Conservation (phyloP, 1,140 invertebrate genomes). For the Gyrodactylus bullatarudis region DNA sequence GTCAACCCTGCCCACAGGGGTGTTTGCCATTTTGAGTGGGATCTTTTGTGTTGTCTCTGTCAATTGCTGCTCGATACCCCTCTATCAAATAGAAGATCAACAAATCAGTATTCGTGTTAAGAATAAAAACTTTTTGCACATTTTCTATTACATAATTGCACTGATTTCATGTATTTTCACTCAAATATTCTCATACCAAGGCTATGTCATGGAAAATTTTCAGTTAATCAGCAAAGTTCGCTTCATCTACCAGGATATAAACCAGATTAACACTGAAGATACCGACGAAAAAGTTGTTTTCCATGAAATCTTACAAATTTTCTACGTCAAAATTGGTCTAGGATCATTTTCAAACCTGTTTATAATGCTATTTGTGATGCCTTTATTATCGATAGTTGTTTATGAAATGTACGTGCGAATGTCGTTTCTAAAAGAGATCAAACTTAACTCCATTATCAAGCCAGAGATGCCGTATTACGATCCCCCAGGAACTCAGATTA, state of each 20-base stretch:
- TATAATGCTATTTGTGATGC: neutral
- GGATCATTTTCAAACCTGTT: neutral
- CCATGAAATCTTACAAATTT: neutral
- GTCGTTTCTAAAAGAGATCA: neutral
- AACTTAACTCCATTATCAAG: neutral
- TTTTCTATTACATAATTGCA: neutral
- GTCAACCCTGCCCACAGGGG: neutral
- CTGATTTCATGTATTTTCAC: neutral
- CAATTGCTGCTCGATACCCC: neutral
- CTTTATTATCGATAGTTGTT: neutral
- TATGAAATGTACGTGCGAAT: neutral
- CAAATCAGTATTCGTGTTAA: neutral
- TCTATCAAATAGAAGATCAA: neutral
- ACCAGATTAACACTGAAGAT: neutral
- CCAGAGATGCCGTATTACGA: no score
- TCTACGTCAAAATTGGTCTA: neutral
- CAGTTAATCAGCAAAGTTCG: neutral
- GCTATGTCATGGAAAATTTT: neutral
- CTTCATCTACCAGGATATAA: neutral
- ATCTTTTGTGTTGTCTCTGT: neutral
- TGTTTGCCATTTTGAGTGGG: neutral
- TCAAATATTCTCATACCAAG: neutral
- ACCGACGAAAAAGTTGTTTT: neutral
- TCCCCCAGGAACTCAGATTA: no score
- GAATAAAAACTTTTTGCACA: neutral